Conservation (phyloP, 2,113 vertebrate species). For the Jacana jacana region DNA sequence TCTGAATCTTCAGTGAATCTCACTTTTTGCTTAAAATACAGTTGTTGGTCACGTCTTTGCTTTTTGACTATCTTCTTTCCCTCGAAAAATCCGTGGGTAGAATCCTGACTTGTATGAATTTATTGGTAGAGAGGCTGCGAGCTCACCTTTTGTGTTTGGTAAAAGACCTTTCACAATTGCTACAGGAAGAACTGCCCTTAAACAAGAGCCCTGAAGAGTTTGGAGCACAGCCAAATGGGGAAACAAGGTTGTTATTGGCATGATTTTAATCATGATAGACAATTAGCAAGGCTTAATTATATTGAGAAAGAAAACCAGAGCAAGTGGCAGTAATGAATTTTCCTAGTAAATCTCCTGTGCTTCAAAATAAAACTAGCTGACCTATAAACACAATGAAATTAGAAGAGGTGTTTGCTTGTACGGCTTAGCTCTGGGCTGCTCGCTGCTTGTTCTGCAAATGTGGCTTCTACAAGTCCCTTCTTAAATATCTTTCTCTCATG, state of each 20-base stretch:
- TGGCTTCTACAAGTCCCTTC: neutral
- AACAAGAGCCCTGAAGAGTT: conserved; percentile 69
- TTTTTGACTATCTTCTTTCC: neutral
- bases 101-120: neutral
- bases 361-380: conserved; percentile 71
- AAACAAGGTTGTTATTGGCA: conserved; percentile 80
- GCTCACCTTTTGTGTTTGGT: neutral
- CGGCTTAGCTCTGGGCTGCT: conserved; percentile 52
- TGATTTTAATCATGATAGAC: conserved; percentile 82
- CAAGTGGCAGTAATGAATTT: conserved; percentile 79
- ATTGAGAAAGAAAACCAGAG: conserved; percentile 73
- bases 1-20: neutral
- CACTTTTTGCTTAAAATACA: neutral
- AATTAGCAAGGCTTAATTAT: conserved; percentile 83
- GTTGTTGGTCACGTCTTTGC: neutral
- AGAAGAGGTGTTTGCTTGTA: conserved; percentile 60
- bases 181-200: conserved; percentile 67
- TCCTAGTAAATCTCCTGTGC: conserved; percentile 72
- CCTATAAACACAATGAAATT: conserved; percentile 74
- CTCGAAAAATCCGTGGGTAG: neutral
- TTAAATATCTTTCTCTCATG: neutral
- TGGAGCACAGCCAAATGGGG: conserved; percentile 70
- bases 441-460: neutral
- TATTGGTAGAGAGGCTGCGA: neutral
- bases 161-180: conserved; percentile 64